Conservation (phyloP, 1,140 invertebrate genomes). For the Euwallacea fornicatus region DNA sequence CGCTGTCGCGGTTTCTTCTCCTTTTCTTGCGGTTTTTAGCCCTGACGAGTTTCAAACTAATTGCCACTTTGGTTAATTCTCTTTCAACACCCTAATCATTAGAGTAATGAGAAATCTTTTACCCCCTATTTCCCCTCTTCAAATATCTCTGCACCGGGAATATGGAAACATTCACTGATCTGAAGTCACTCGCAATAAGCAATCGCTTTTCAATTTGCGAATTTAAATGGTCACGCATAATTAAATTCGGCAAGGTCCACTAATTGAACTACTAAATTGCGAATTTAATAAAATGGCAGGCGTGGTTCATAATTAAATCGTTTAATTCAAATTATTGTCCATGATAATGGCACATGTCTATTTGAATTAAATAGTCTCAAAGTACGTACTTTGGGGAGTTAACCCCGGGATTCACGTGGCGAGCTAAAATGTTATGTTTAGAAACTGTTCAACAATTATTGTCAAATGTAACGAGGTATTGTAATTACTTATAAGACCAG, state of each 20-base stretch:
- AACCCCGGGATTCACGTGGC: too few relatives aligned
- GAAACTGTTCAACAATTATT: too few relatives aligned
- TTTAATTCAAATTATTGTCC: background rate
- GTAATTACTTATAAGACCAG: too few relatives aligned
- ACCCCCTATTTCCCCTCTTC: too few relatives aligned
- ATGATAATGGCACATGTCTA: background rate
- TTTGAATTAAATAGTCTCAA: too few relatives aligned
- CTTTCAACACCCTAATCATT: too few relatives aligned
- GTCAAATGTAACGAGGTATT: too few relatives aligned
- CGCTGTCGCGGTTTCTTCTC: slow-evolving; percentile 8
- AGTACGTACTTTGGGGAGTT: too few relatives aligned
- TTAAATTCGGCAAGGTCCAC: slow-evolving; percentile 3
- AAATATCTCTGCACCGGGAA: background rate
- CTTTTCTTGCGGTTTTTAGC: slow-evolving; percentile 17
- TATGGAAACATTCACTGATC: background rate
- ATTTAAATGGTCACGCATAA: background rate
- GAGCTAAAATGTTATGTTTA: too few relatives aligned
- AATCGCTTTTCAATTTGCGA: slow-evolving; percentile 3
- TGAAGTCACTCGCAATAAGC: background rate
- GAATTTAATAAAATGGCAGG: slow-evolving; percentile 11
- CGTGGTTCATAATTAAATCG: slow-evolving; percentile 7
- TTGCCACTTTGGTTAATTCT: too few relatives aligned
- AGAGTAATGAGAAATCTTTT: too few relatives aligned
- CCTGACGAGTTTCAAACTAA: too few relatives aligned
- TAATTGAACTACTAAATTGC: slow-evolving; percentile 16